phyloP scores from a whole-genome alignment of 1,140 invertebrate genomes.

The Hestina assimilis region DNA sequence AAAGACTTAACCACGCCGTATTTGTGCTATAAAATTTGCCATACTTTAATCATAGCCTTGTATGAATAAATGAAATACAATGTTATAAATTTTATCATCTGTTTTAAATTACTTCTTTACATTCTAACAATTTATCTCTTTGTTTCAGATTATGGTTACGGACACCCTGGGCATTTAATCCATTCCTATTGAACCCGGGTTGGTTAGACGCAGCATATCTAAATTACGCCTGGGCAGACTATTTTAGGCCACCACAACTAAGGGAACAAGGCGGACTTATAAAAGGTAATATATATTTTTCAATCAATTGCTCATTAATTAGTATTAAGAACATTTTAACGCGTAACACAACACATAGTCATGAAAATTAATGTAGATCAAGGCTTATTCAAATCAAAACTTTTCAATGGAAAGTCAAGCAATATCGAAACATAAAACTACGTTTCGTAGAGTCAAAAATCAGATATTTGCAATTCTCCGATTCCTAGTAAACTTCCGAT shows the following conservation, averaged over 20 bases:
- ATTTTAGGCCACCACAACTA: slow-evolving; percentile 78
- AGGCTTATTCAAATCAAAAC: not conserved
- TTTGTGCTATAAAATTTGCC: not conserved
- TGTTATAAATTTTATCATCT: too few species aligned
- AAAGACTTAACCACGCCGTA: slow-evolving; percentile 17
- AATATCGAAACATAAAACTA: slow-evolving; percentile 1
- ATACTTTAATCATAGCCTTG: too few species aligned
- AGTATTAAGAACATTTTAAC: too few species aligned
- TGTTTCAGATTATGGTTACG: slow-evolving; percentile 85
- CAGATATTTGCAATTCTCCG: slow-evolving; percentile 14
- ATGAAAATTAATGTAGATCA: too few species aligned
- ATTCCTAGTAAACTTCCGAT: slow-evolving; percentile 51
- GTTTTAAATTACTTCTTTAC: not conserved
- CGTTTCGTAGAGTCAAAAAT: slow-evolving; percentile 9
- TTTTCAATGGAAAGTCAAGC: not conserved
- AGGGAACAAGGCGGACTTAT: slow-evolving; percentile 76
- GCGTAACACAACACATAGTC: too few species aligned
- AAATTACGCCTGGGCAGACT: slow-evolving; percentile 85
- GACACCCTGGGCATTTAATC: slow-evolving; percentile 84
- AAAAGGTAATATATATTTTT: slow-evolving; percentile 76
- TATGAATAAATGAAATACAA: too few species aligned
- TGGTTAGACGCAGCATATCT: slow-evolving; percentile 89
- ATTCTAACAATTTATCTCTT: slow-evolving; percentile 30
- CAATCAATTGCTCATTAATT: too few species aligned
- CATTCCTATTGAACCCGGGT: slow-evolving; percentile 84